Percentiles rank a stretch among this genome's conserved stretches.
Evolutionary conservation across 2,888 invertebrate genomes (phyloP).

Genomic region (Synanthedon myopaeformis): DNA sequence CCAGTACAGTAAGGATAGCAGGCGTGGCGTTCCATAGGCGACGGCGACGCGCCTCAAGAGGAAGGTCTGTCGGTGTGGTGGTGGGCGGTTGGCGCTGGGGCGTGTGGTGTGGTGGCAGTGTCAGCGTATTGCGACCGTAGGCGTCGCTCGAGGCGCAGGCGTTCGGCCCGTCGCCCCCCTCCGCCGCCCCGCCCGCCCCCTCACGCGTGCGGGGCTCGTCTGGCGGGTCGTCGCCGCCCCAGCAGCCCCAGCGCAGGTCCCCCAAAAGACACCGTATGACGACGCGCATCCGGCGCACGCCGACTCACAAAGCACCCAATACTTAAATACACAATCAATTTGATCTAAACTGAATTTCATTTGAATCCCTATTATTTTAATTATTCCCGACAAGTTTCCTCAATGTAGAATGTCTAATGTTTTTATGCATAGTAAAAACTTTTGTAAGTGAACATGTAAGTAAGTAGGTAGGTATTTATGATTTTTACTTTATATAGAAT

Average conservation of each 20-base stretch:
- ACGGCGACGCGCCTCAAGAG: slow-evolving; percentile 35
- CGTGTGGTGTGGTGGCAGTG: slow-evolving; percentile 17
- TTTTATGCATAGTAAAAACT: too few species aligned
- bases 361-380: too few species aligned
- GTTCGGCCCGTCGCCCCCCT: slow-evolving; percentile 44
- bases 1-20: not conserved
- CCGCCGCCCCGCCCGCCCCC: slow-evolving; percentile 47
- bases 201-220: slow-evolving; percentile 46
- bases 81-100: slow-evolving; percentile 24
- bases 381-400: too few species aligned
- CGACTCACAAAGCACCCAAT: slow-evolving; percentile 3
- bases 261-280: slow-evolving; percentile 58
- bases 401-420: too few species aligned
- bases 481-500: too few species aligned
- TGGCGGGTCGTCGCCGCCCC: slow-evolving; percentile 40
- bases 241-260: slow-evolving; percentile 36
- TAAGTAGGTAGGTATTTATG: too few species aligned
- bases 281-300: slow-evolving; percentile 27
- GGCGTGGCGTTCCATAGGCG: slow-evolving; percentile 20
- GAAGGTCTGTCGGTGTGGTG: slow-evolving; percentile 23
- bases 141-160: slow-evolving; percentile 47
- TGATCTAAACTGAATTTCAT: slow-evolving; percentile 21
- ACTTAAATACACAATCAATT: slow-evolving; percentile 45
- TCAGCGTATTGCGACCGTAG: slow-evolving; percentile 38
- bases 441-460: too few species aligned